Conservation (phyloP, 2,113 vertebrate species). For the Pionites leucogaster region DNA sequence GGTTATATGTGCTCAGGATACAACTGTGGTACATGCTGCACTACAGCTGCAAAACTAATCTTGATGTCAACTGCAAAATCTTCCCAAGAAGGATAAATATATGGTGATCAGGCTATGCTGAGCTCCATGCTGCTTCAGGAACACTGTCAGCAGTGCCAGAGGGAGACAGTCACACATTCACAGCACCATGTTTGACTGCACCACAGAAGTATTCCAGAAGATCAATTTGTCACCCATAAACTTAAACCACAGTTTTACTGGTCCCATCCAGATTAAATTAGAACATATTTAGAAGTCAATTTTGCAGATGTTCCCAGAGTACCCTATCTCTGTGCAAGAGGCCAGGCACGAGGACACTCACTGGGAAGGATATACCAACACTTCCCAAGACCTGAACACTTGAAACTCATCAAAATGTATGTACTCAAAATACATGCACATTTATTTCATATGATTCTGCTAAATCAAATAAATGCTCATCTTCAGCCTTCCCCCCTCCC, state of each 20-base stretch:
- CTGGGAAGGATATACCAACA: background rate
- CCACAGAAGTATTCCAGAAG: background rate
- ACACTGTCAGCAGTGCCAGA: background rate
- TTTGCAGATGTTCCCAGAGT: background rate
- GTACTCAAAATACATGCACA: accelerated
- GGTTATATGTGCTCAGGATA: background rate
- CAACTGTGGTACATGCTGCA: background rate
- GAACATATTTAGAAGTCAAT: background rate
- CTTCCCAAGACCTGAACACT: background rate
- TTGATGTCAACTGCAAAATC: background rate
- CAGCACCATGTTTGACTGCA: background rate
- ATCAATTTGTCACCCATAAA: slow-evolving; percentile 29
- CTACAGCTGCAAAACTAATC: background rate
- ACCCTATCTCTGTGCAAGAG: background rate
- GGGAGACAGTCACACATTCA: background rate
- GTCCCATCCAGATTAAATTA: background rate
- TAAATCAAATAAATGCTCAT: background rate
- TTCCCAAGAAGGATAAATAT: background rate
- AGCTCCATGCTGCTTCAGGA: background rate
- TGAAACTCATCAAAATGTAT: background rate
- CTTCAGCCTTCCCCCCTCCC: background rate
- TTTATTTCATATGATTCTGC: background rate
- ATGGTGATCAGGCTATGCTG: background rate
- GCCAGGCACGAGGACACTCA: background rate
- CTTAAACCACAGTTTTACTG: slow-evolving; percentile 13